Percentiles rank a stretch among this genome's conserved stretches.
phyloP scores from a whole-genome alignment of 2,113 vertebrate genomes.

The Corvus hawaiiensis region DNA sequence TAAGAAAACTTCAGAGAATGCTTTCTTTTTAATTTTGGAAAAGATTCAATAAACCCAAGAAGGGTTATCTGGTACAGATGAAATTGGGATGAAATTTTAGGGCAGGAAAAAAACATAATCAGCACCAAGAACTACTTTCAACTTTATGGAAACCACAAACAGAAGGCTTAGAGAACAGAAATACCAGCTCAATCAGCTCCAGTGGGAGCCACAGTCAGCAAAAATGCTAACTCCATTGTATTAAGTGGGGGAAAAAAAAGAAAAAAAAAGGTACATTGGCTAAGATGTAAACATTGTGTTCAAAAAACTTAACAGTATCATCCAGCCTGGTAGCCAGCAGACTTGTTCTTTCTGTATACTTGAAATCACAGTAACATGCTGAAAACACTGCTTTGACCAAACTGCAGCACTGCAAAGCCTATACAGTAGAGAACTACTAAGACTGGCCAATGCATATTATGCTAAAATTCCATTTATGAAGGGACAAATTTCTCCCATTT shows the following conservation, averaged over 20 bases:
- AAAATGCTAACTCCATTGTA: not conserved
- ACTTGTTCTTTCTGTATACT: not conserved
- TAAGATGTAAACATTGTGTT: not conserved
- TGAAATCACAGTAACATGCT: not conserved
- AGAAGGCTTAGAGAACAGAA: not conserved
- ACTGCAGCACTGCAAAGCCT: not conserved
- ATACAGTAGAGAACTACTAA: not conserved
- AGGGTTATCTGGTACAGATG: not conserved
- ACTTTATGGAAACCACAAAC: not conserved
- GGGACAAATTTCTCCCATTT: not conserved
- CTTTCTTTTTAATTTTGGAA: not conserved
- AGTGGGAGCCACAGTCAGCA: not conserved
- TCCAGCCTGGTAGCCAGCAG: not conserved
- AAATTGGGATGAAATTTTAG: not conserved
- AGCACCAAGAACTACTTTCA: not conserved
- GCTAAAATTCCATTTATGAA: not conserved
- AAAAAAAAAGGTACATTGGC: not conserved
- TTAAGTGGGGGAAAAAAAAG: rapidly evolving
- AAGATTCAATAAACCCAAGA: not conserved
- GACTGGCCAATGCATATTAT: not conserved
- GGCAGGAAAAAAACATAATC: not conserved
- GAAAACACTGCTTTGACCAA: not conserved
- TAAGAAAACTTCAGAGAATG: not conserved
- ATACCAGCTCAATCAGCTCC: not conserved
- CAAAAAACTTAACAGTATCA: not conserved